Percentiles rank a stretch among this genome's conserved stretches.
Evolutionary conservation across 2,888 invertebrate species (phyloP).

Genomic region (Acanthosepion lycidas): DNA sequence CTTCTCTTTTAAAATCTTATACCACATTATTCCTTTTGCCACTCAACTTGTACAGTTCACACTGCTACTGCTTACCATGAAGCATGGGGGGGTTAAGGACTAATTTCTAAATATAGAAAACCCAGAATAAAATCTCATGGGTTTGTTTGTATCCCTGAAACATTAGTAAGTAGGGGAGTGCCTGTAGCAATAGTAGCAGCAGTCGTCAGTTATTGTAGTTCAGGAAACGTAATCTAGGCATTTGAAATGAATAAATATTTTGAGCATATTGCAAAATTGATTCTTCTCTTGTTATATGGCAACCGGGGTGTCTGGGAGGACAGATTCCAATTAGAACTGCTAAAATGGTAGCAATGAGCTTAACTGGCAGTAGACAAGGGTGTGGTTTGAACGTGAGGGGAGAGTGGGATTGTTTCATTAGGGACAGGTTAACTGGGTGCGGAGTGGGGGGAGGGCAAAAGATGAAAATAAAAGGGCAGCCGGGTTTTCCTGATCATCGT

Average conservation of each 20-base stretch:
- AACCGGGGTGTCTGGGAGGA: neutral
- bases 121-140: too few species aligned
- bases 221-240: neutral
- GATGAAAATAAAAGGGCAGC: neutral
- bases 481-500: neutral
- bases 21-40: too few species aligned
- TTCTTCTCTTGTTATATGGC: neutral
- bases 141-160: too few species aligned
- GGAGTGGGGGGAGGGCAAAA: neutral
- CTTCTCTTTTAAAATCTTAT: too few species aligned
- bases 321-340: neutral
- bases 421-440: constrained; percentile 16
- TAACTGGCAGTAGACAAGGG: neutral
- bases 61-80: too few species aligned
- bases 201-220: neutral
- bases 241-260: constrained; percentile 12
- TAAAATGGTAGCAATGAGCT: neutral
- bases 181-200: neutral
- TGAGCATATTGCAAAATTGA: neutral
- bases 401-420: neutral
- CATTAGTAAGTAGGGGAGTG: too few species aligned
- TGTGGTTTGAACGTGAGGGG: neutral
- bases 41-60: too few species aligned
- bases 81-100: too few species aligned
- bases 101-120: too few species aligned